Conservation (phyloP, 1,140 invertebrate genomes). For the Leptonema lineaticorne region DNA sequence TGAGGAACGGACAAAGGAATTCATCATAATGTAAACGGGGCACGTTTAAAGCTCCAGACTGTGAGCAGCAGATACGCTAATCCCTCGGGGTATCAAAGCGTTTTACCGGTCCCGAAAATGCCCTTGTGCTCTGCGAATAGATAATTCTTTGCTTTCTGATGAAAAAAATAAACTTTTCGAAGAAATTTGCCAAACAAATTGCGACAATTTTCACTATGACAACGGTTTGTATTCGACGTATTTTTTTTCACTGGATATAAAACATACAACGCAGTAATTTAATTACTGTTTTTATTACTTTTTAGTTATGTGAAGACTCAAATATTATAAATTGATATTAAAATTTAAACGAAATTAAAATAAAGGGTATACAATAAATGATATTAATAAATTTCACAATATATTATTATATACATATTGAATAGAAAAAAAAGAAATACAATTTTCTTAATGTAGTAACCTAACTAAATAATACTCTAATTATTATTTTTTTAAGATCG, state of each 20-base stretch:
- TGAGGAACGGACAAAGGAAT: slow-evolving; percentile 7
- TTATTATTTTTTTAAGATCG: no score
- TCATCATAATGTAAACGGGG: slow-evolving; percentile 14
- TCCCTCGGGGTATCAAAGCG: slow-evolving; percentile 16
- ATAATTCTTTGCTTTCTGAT: background rate
- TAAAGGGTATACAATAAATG: no score
- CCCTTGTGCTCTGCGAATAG: slow-evolving; percentile 8
- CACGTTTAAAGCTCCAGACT: slow-evolving; percentile 1
- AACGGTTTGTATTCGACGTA: background rate
- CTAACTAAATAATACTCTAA: no score
- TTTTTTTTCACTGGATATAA: background rate
- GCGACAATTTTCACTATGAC: background rate
- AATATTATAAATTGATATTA: no score
- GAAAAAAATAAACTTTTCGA: background rate
- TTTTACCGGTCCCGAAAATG: slow-evolving; percentile 2
- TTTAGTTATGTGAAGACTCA: no score
- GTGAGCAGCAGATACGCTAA: slow-evolving; percentile 17
- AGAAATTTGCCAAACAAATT: slow-evolving; percentile 6
- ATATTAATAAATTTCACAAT: no score
- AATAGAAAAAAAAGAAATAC: no score
- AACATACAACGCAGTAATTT: background rate
- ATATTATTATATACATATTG: no score
- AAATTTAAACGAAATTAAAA: no score
- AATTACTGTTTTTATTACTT: no score
- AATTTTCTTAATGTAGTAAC: no score